These are phyloP conservation scores for Suillia variegata DNA, from an alignment of 2,888 invertebrate genomes.

Conservation along the genomic window DNA sequence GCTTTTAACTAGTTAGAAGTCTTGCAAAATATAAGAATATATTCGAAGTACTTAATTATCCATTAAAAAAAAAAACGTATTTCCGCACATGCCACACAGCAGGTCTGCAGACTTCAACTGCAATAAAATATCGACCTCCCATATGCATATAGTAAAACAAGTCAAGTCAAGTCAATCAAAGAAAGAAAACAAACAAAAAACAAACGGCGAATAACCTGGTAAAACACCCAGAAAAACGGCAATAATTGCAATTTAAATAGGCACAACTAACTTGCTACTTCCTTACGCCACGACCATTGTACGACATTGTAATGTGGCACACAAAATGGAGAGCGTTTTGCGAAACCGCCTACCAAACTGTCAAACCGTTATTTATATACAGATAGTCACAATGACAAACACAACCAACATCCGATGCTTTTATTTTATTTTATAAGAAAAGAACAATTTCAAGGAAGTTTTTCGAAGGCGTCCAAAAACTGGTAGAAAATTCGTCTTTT, in stretches of 20 bases:
- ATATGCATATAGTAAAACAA: too few species aligned
- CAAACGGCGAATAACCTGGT: too few species aligned
- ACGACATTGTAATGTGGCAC: conserved; percentile 26
- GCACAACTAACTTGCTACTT: conserved; percentile 51
- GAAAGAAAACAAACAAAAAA: not conserved
- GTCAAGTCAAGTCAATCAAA: too few species aligned
- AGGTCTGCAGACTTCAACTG: too few species aligned
- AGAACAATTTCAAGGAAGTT: conserved; percentile 36
- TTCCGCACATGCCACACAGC: too few species aligned
- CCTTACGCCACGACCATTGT: conserved; percentile 49
- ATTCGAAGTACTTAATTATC: too few species aligned
- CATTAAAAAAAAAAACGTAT: too few species aligned
- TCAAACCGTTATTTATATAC: not conserved
- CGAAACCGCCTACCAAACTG: not conserved
- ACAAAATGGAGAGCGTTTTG: too few species aligned
- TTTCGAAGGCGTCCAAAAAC: not conserved
- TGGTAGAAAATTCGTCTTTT: not conserved
- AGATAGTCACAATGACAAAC: not conserved
- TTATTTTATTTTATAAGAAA: not conserved
- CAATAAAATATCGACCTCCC: too few species aligned
- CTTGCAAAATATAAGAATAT: too few species aligned
- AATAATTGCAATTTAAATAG: conserved; percentile 44
- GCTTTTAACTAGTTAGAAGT: too few species aligned
- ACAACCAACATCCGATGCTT: not conserved
- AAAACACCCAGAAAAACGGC: too few species aligned